A percentile compares a stretch with the other conserved stretches of the same genome.
phyloP scores from a whole-genome alignment of 2,797 vertebrate species.

The Clarias pachynema region DNA sequence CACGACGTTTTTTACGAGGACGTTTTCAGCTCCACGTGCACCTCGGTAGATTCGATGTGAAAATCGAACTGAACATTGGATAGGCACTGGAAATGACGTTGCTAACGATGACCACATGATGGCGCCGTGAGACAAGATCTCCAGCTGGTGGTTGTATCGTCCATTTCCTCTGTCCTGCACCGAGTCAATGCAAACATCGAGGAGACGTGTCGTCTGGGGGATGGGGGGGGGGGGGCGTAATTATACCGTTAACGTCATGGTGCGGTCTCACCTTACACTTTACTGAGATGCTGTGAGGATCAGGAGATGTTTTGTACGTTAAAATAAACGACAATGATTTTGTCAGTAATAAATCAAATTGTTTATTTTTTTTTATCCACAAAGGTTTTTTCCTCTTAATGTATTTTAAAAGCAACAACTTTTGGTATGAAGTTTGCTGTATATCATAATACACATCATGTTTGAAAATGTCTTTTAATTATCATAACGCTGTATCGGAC shows the following conservation, averaged over 20 bases:
- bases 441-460: neutral
- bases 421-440: neutral
- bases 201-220: neutral
- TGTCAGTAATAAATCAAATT: too few species aligned
- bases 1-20: neutral
- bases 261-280: neutral
- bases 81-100: neutral
- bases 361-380: neutral
- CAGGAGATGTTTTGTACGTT: neutral
- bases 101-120: conserved; percentile 64
- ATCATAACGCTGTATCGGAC: neutral
- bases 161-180: conserved; percentile 1
- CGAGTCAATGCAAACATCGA: neutral
- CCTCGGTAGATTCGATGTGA: neutral
- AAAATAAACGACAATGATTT: neutral
- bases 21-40: neutral
- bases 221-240: neutral
- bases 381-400: neutral
- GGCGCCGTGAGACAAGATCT: conserved; percentile 54
- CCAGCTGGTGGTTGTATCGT: neutral
- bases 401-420: neutral
- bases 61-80: too few species aligned
- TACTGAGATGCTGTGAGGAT: neutral
- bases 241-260: neutral
- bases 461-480: neutral